Base-by-base conservation (phyloP, 2,888 invertebrate genomes). In the Stegophylla sp. region DNA sequence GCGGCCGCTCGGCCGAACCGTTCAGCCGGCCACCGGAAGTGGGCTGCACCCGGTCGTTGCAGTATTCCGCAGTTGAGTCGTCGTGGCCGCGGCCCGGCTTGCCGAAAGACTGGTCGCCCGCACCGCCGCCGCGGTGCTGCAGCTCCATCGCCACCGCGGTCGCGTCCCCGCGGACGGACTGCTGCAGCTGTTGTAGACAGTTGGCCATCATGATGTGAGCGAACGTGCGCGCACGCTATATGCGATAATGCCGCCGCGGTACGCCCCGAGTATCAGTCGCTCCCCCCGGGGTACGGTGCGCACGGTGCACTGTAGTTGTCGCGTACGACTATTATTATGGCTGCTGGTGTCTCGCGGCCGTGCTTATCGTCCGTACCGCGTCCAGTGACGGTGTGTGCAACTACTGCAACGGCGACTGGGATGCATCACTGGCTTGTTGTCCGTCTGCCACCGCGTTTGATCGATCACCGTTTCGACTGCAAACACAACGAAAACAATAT, bases 1-100 rank as follows among this genome's bases (percentile, higher is more conserved):
- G 82, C 61, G 84, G 82, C 13, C 79, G 79, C n/a, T 79, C 79
- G 63, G 69, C 43, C 23, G 71, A 71, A 9, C 69, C 79, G 51
- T 79, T 69, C 20, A 61, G 9, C 26, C 79, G 79, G 26, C 45
- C 79, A 34, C 61, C 66, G 51, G 59, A 67, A n/a, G 48, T 71
- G 69, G 69, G 59, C 28, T 43, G 67, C 66, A 76, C 51, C 28
- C 66, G 53, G 53, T 66, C 76, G 20, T 48, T 34, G 76, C 41
- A n/a, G 53, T 56, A 43, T n/a, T 28, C 67, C 12, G 69, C 26
- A 1, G 34, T n/a, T 23, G 45, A 1, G 15, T 7, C 74, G 59
- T 43, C 43, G 59, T 41, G 3, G 51, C 10, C 59, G 43, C 59
- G 23, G 0, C 48, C 3, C 53, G 28, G 34, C 56, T 56, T 56